phyloP scores from a whole-genome alignment of 2,797 vertebrate genomes.

The Petrocephalus schoutedeni region DNA sequence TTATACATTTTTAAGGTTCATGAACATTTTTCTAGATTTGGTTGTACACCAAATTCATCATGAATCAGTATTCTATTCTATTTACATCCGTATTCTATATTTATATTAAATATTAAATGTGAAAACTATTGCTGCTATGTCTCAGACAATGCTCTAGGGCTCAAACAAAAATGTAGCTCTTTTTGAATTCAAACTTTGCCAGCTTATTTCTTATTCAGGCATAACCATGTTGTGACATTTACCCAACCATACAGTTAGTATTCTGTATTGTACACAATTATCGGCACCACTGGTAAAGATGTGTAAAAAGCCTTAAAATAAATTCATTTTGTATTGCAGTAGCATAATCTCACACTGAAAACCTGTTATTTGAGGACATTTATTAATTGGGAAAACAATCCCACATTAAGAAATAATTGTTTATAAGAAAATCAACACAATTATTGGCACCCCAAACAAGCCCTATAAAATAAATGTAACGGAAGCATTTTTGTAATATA shows the following conservation, averaged over 20 bases:
- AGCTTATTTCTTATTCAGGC: not conserved
- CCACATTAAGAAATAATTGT: no score
- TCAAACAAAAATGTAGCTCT: not conserved
- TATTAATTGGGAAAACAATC: no score
- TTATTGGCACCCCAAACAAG: no score
- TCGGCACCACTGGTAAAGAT: no score
- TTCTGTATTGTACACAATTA: not conserved
- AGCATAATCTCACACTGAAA: no score
- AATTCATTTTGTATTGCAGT: no score
- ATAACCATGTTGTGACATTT: not conserved
- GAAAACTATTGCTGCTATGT: not conserved
- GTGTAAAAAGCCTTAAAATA: no score
- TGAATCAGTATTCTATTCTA: not conserved
- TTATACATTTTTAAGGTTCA: not conserved
- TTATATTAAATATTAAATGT: slow-evolving; percentile 8
- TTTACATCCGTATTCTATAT: not conserved
- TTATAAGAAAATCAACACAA: no score
- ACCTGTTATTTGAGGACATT: no score
- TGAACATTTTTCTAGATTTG: not conserved
- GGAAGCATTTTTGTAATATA: no score
- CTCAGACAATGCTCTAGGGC: not conserved
- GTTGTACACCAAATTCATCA: not conserved
- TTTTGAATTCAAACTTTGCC: not conserved
- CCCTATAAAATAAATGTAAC: no score
- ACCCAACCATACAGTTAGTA: not conserved